These are phyloP conservation scores for Strigamia maritima DNA, from an alignment of 2,888 invertebrate species.

Conservation along the genomic window DNA sequence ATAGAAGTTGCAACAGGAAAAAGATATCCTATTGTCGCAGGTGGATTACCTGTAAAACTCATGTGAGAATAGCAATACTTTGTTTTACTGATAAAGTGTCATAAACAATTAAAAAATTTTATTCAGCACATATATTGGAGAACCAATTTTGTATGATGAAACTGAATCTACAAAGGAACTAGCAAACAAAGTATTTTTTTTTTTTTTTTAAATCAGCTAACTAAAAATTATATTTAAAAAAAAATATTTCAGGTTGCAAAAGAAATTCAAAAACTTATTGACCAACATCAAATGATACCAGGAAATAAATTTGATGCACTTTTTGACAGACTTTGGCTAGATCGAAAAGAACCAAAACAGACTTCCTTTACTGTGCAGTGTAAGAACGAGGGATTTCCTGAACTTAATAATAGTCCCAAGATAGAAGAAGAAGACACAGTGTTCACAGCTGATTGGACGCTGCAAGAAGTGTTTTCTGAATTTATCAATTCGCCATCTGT, in stretches of 20 bases:
- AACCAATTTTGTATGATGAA: background rate
- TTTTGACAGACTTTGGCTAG: conserved; percentile 59
- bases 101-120: background rate
- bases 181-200: background rate
- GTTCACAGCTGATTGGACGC: background rate
- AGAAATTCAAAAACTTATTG: conserved; percentile 73
- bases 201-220: too few species aligned
- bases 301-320: conserved; percentile 80
- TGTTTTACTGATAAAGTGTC: background rate
- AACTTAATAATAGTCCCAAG: too few species aligned
- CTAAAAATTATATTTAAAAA: background rate
- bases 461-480: background rate
- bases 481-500: background rate
- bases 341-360: background rate
- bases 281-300: conserved; percentile 76
- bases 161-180: background rate
- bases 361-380: background rate
- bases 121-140: background rate
- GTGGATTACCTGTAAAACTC: background rate
- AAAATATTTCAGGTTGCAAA: conserved; percentile 62
- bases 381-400: too few species aligned
- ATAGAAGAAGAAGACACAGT: background rate
- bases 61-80: background rate
- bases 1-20: background rate
- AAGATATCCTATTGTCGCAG: background rate